A percentile compares a stretch with the other conserved stretches of the same genome.
Evolutionary conservation across 2,797 vertebrate genomes (phyloP).

Genomic region (Emydoidea blandingii): DNA sequence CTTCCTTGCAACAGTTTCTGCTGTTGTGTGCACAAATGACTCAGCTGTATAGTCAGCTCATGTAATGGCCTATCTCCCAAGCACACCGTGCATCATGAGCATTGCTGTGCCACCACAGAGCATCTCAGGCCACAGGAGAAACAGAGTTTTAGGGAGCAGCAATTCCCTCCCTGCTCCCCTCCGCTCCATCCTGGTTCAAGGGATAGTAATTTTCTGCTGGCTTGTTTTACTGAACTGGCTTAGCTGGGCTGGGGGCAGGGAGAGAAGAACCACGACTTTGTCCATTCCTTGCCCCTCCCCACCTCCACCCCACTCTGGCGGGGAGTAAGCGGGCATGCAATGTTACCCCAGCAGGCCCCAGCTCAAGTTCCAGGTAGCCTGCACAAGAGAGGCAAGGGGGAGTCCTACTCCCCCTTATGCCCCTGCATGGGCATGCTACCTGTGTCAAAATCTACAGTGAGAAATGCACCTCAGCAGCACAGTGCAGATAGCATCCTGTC

Average conservation of each 20-base stretch:
- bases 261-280: slow-evolving; percentile 12
- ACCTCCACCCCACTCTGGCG: background rate
- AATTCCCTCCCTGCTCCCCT: slow-evolving; percentile 57
- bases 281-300: slow-evolving; percentile 9
- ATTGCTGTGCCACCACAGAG: background rate
- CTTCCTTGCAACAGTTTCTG: slow-evolving; percentile 59
- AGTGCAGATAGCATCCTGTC: background rate
- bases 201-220: slow-evolving; percentile 69
- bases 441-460: background rate
- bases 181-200: slow-evolving; percentile 30
- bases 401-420: background rate
- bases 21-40: slow-evolving; percentile 69
- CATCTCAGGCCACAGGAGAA: slow-evolving; percentile 25
- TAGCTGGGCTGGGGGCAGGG: background rate
- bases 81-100: background rate
- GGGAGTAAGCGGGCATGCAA: background rate
- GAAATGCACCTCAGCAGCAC: background rate
- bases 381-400: background rate
- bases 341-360: background rate
- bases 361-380: background rate
- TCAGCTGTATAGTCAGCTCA: slow-evolving; percentile 41
- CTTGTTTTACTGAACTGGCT: background rate
- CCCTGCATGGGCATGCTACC: background rate
- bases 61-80: slow-evolving; percentile 52
- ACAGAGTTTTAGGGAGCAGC: slow-evolving; percentile 40